Evolutionary conservation across 2,113 vertebrate genomes (phyloP).

Genomic region (Nannobrachium achirus): DNA sequence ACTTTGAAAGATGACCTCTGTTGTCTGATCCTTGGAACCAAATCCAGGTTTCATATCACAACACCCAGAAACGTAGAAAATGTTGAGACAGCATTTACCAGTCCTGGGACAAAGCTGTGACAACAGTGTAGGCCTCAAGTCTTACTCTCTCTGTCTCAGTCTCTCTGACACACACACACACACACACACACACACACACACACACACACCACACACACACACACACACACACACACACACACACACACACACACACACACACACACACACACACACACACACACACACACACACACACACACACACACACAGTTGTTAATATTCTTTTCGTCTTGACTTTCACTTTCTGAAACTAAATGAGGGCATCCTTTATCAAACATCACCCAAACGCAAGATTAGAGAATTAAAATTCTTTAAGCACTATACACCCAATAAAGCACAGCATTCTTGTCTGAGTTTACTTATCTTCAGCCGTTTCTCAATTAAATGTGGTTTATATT

Average conservation of each 20-base stretch:
- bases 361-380: slow-evolving; percentile 15
- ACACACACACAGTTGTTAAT: slow-evolving; percentile 23
- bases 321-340: slow-evolving; percentile 43
- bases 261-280: slow-evolving; percentile 6
- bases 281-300: slow-evolving; percentile 1
- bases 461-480: slow-evolving; percentile 18
- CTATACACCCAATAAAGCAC: slow-evolving; percentile 9
- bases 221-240: slow-evolving; percentile 4
- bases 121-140: slow-evolving; percentile 62
- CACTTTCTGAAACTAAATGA: slow-evolving; percentile 33
- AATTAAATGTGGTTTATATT: slow-evolving; percentile 32
- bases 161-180: neutral
- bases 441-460: slow-evolving; percentile 19
- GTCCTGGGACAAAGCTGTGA: slow-evolving; percentile 75
- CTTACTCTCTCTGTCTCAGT: neutral
- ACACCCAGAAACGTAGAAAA: slow-evolving; percentile 53
- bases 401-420: slow-evolving; percentile 14
- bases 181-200: slow-evolving; percentile 25
- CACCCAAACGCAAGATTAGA: slow-evolving; percentile 10
- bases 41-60: slow-evolving; percentile 61
- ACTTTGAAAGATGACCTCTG: slow-evolving; percentile 52
- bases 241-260: slow-evolving; percentile 6
- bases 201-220: neutral
- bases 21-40: slow-evolving; percentile 49
- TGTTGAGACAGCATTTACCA: slow-evolving; percentile 66